Base-by-base conservation (phyloP, 2,113 vertebrate genomes). In the Lucifuga dentata region DNA sequence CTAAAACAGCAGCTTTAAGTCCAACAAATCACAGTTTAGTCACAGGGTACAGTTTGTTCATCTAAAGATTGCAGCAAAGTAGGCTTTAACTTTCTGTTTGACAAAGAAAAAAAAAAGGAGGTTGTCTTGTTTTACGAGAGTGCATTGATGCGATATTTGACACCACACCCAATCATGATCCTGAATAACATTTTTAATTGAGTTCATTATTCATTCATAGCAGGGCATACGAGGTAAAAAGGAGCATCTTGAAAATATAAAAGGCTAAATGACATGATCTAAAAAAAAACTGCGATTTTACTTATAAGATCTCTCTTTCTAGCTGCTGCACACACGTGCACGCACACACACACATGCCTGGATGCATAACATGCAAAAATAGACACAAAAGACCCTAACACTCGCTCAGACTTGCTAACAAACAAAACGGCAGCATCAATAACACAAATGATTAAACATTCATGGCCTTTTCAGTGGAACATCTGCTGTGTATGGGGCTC, bases 1-100 rank as follows among this genome's bases (percentile, higher is more conserved):
- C 95, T 95, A 97, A 97, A 96, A 98, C 96, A 97, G 96, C 95
- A 97, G 95, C 94, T 98, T 90, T 98, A 96, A 96, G 95, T 97
- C 96, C 95, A 98, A 98, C 96, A 95, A 96, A 97, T 96, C 95
- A 95, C 96, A 95, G 95, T 96, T 96, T 96, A 92, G 93, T 90
- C 84, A 89, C 92, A 10, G 79, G 93, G 92, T 90, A 68, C 74
- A 81, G 65, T 91, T 94, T 93, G 93, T 93, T 93, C 92, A 90
- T 93, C 93, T 93, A 89, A n/a, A 93, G 93, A 94, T 94, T 94
- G 93, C 94, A 92, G 90, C 88, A 92, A 90, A 92, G 92, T 90
- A 91, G 92, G 91, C 84, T 93, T 94, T 86, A 80, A 78, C 71
- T 85, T 83, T 85, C 32, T 72, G 68, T 81, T 79, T 72, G 69